phyloP scores from a whole-genome alignment of 2,797 vertebrate genomes.

The Sebastes hubbsi region DNA sequence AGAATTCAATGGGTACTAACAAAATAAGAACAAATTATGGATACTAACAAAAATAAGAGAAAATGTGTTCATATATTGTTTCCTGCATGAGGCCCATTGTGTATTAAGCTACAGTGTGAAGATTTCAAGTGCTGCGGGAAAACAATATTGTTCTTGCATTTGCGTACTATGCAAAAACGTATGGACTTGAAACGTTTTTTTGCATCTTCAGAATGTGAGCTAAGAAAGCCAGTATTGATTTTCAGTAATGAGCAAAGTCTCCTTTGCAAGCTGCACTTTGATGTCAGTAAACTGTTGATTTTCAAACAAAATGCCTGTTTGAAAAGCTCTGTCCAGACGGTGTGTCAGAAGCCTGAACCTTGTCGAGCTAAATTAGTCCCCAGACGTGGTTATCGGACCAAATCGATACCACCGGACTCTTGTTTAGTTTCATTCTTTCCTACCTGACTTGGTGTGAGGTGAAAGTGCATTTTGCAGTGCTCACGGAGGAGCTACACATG shows the following conservation, averaged over 20 bases:
- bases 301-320: background rate
- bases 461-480: slow-evolving; percentile 13
- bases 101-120: background rate
- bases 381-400: slow-evolving; percentile 26
- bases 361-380: slow-evolving; percentile 42
- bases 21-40: too few relatives aligned
- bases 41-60: too few relatives aligned
- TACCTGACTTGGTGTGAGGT: slow-evolving; percentile 19
- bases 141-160: background rate
- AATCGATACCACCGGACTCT: slow-evolving; percentile 47
- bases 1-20: too few relatives aligned
- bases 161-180: background rate
- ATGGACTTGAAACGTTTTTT: background rate
- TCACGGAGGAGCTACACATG: slow-evolving; percentile 6
- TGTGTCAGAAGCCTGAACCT: background rate
- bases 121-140: background rate
- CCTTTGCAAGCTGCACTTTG: slow-evolving; percentile 6
- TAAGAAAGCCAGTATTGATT: slow-evolving; percentile 12
- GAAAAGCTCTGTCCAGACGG: background rate
- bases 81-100: too few relatives aligned
- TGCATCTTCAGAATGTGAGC: background rate
- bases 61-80: too few relatives aligned
- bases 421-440: slow-evolving; percentile 22
- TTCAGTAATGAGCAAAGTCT: slow-evolving; percentile 7
- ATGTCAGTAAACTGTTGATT: background rate